Base-by-base conservation (phyloP, 2,888 invertebrate genomes). In the Cybosia mesomella region DNA sequence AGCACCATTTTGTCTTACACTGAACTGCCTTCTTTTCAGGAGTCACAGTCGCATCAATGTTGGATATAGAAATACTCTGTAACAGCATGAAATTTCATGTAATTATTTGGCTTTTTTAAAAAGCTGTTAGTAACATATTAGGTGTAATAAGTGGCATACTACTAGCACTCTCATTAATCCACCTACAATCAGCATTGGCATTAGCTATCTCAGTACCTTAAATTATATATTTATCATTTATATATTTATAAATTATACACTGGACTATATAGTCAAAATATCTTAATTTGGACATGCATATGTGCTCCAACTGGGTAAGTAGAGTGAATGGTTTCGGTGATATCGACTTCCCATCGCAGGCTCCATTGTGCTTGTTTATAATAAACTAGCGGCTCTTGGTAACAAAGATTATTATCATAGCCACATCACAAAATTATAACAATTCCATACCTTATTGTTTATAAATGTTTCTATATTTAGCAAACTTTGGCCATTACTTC, bases 391-490 rank as follows among this genome's bases (percentile, higher is more conserved):
- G n/a, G n/a, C n/a, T n/a, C n/a, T n/a, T n/a, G n/a, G n/a, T n/a
- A n/a, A n/a, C n/a, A n/a, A 36, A 36, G 13, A 36, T 36, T 36
- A 39, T n/a, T 39, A 4, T 39, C 15, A 39, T 39, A 39, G 5
- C 13, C 13, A 10, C 39, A 7, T 4, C 39, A 39, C 13, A 43
- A 43, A 54, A 22, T n/a, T n/a, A 22, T 10, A 15, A 7, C 13
- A 55, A 24, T 74, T 80, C 49, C 66, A 69, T 49, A 76, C 70
- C 72, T 76, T 83, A 72, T 79, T 77, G 72, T 89, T 88, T 75
- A 91, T 83, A 80, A 93, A 90, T 54, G 91, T 88, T 73, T 92
- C 91, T 76, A 92, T 84, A 83, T 91, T 91, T 36, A 90, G 80
- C 57, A 81, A 70, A 68, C 72, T 76, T 64, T 84, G 83, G 57